These are phyloP conservation scores for Nemopilema nomurai DNA, from an alignment of 30 jellyfish, hydroid and myxozoan genomes.

Conservation along the genomic window DNA sequence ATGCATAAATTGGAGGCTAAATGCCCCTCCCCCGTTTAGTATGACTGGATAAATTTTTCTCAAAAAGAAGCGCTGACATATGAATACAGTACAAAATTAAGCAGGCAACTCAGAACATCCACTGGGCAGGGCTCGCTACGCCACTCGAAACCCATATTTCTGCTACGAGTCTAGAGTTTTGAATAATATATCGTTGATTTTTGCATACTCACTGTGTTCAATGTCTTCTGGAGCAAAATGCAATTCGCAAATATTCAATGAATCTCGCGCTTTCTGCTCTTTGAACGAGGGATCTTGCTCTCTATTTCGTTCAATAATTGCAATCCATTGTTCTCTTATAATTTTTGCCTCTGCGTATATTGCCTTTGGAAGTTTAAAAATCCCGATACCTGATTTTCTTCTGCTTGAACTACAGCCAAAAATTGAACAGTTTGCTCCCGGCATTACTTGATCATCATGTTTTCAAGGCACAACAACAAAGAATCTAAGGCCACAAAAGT, in stretches of 20 bases:
- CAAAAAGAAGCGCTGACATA: neutral
- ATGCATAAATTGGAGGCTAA: neutral
- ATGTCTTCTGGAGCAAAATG: conserved; percentile 66
- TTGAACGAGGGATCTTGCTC: conserved; percentile 52
- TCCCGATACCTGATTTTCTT: conserved; percentile 42
- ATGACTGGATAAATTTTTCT: neutral
- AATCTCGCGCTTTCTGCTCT: conserved; percentile 53
- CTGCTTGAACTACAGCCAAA: conserved; percentile 60
- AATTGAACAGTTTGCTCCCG: conserved; percentile 63
- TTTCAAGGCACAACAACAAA: neutral
- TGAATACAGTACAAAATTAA: neutral
- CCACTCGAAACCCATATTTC: neutral
- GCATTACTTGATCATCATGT: conserved; percentile 17
- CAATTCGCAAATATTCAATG: conserved; percentile 58
- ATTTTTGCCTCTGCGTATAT: conserved; percentile 48
- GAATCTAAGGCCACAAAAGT: neutral
- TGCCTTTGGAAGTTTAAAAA: conserved; percentile 54
- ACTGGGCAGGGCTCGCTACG: neutral
- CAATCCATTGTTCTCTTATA: conserved; percentile 55
- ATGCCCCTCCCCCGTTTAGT: neutral
- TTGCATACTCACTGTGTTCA: conserved; percentile 67
- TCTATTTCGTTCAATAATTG: conserved; percentile 49
- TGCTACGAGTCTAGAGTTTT: neutral
- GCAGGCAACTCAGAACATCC: neutral
- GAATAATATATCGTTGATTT: neutral